Conservation (phyloP, 2,113 vertebrate species). For the Phaetusa simplex region DNA sequence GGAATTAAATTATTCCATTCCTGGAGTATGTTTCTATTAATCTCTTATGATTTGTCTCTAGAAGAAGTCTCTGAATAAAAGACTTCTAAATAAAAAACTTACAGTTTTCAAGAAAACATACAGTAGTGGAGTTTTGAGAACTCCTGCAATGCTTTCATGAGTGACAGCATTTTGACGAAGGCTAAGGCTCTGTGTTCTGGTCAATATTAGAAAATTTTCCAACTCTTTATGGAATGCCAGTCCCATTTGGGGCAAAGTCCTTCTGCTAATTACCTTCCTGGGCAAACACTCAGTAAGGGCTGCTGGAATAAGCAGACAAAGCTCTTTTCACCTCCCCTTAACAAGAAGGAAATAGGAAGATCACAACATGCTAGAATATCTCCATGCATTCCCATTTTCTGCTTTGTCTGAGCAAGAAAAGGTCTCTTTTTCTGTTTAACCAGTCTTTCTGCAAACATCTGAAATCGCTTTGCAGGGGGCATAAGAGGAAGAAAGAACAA, state of each 20-base stretch:
- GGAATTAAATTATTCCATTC: not conserved
- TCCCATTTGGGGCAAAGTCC: not conserved
- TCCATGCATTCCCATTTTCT: not conserved
- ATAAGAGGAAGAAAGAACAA: not conserved
- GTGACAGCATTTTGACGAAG: not conserved
- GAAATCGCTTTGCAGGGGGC: not conserved
- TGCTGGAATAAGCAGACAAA: not conserved
- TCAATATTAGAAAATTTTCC: not conserved
- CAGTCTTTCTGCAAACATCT: not conserved
- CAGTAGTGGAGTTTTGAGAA: not conserved
- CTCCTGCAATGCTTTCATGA: not conserved
- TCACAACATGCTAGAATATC: not conserved
- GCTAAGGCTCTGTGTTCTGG: not conserved
- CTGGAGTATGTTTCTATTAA: not conserved
- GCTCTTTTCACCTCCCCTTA: not conserved
- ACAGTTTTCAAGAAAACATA: not conserved
- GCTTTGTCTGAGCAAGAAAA: not conserved
- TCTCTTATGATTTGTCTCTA: not conserved
- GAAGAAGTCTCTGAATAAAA: not conserved
- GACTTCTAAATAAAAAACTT: not conserved
- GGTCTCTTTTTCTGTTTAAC: not conserved
- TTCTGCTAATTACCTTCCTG: not conserved
- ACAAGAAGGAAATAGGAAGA: not conserved
- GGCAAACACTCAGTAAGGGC: not conserved
- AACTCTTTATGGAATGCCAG: not conserved